A percentile compares a stretch with the other conserved stretches of the same genome.
These are phyloP conservation scores for Poliocrania exsul DNA, from an alignment of 2,797 vertebrate species.

Conservation along the genomic window DNA sequence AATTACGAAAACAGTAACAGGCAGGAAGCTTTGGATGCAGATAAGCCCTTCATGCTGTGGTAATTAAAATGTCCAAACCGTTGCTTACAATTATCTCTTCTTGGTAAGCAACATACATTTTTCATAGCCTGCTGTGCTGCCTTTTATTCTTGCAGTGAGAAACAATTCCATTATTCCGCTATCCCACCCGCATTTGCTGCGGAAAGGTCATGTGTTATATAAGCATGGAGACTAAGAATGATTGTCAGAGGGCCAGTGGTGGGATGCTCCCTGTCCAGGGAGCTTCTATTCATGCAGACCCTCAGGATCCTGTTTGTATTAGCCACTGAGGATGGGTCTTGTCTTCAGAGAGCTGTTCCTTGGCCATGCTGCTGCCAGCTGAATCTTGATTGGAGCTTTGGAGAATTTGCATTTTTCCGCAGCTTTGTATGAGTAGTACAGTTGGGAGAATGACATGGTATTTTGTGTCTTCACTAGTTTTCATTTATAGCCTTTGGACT, in stretches of 20 bases:
- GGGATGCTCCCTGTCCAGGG: neutral
- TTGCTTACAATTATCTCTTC: conserved; percentile 42
- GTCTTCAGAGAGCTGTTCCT: neutral
- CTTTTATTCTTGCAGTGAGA: conserved; percentile 43
- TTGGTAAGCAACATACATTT: conserved; percentile 21
- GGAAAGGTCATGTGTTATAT: conserved; percentile 41
- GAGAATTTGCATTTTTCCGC: neutral
- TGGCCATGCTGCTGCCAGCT: neutral
- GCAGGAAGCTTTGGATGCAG: neutral
- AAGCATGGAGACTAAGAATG: conserved; percentile 12
- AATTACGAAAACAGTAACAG: neutral
- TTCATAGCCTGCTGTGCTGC: conserved; percentile 37
- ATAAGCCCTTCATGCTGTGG: neutral
- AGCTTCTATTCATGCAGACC: neutral
- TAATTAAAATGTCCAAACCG: conserved; percentile 25
- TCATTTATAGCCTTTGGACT: neutral
- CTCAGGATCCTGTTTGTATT: neutral
- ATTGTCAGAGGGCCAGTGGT: conserved; percentile 5
- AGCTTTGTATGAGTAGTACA: neutral
- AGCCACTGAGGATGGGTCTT: neutral
- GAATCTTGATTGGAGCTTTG: neutral
- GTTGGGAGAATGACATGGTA: neutral
- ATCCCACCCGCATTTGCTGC: neutral
- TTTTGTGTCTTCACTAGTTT: neutral
- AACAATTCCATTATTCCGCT: conserved; percentile 13